Percentiles rank a stretch among this genome's conserved stretches.
Evolutionary conservation across 2,888 invertebrate species (phyloP).

Genomic region (Bruchidius siliquastri): DNA sequence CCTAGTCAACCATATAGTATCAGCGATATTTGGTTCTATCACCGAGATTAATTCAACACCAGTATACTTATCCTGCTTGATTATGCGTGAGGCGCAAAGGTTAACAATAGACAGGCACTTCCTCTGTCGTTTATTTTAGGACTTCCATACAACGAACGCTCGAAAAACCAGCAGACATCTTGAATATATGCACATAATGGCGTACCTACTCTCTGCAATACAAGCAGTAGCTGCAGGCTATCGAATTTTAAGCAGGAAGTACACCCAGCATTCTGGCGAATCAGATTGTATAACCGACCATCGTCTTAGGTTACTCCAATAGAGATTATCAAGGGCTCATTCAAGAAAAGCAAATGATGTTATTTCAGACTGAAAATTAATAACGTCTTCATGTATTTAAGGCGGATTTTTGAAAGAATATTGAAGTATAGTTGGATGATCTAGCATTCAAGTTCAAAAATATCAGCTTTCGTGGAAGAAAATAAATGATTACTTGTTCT

Average conservation of each 20-base stretch:
- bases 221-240: neutral
- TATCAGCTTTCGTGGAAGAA: no score
- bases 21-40: neutral
- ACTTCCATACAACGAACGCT: neutral
- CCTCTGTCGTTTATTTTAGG: neutral
- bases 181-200: neutral
- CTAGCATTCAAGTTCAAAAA: no score
- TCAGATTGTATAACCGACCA: neutral
- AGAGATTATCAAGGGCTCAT: neutral
- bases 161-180: neutral
- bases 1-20: no score
- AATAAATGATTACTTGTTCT: no score
- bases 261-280: neutral
- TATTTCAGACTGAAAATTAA: no score
- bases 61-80: neutral
- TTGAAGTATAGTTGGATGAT: no score
- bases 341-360: no score
- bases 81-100: neutral
- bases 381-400: no score
- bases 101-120: neutral
- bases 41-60: neutral
- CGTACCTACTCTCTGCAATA: neutral
- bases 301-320: neutral
- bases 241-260: neutral
- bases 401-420: no score